These are phyloP conservation scores for Nomada goodeniana DNA, from an alignment of 2,888 invertebrate species.

Conservation along the genomic window DNA sequence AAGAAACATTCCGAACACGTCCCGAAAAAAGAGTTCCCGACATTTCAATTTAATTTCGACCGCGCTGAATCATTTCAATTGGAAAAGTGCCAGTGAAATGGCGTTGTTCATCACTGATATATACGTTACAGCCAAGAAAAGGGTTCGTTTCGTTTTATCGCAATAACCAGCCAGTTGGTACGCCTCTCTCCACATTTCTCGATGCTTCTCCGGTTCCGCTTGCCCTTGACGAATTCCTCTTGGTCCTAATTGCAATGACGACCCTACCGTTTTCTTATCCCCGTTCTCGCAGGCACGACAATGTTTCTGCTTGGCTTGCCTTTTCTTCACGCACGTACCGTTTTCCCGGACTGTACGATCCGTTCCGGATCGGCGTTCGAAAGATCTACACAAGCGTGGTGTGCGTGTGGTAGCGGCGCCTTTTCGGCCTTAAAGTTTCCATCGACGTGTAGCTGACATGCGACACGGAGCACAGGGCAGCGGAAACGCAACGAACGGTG, in stretches of 20 bases:
- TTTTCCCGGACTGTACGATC: constrained; percentile 66
- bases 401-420: constrained; percentile 54
- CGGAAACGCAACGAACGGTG: constrained; percentile 17
- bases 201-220: neutral
- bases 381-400: constrained; percentile 61
- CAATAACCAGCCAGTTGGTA: neutral
- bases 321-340: constrained; percentile 50
- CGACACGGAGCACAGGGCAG: neutral
- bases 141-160: constrained; percentile 57
- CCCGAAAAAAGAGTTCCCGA: too few species aligned
- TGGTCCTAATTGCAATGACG: constrained; percentile 7
- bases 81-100: neutral
- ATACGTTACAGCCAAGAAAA: constrained; percentile 70
- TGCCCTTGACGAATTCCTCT: constrained; percentile 25
- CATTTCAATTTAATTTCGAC: neutral
- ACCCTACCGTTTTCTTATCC: neutral
- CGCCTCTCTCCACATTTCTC: neutral
- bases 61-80: neutral
- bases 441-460: neutral
- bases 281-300: too few species aligned
- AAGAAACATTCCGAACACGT: too few species aligned
- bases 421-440: constrained; percentile 57
- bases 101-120: constrained; percentile 42
- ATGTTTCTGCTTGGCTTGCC: neutral
- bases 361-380: constrained; percentile 24